phyloP scores from a whole-genome alignment of 2,888 invertebrate genomes.

The Patella pellucida region DNA sequence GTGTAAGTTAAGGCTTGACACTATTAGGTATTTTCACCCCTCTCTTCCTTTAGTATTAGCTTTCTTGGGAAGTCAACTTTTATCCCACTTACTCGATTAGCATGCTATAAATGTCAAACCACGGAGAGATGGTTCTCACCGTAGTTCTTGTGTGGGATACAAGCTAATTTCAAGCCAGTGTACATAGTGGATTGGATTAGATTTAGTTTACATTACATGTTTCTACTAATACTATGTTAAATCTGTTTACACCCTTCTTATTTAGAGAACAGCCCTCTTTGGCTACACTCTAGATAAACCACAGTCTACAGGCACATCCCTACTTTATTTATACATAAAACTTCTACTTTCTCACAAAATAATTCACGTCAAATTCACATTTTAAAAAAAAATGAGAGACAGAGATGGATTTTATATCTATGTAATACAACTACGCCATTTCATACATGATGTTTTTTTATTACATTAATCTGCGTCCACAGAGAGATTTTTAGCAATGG shows the following conservation, averaged over 20 bases:
- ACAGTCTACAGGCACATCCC: not conserved
- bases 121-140: not conserved
- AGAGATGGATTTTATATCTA: too few relatives aligned
- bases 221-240: constrained; percentile 24
- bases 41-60: constrained; percentile 11
- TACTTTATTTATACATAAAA: too few relatives aligned
- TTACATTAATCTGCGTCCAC: too few relatives aligned
- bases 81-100: constrained; percentile 12
- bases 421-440: too few relatives aligned
- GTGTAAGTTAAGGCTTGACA: constrained; percentile 7
- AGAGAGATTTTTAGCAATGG: too few relatives aligned
- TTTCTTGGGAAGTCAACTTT: constrained; percentile 19
- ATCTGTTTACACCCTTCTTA: constrained; percentile 28
- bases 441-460: too few relatives aligned
- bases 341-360: too few relatives aligned
- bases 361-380: too few relatives aligned
- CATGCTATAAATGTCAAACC: constrained; percentile 20
- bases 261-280: constrained; percentile 24
- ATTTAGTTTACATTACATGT: constrained; percentile 22
- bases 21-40: constrained; percentile 1
- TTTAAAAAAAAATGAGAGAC: too few relatives aligned
- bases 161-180: constrained; percentile 21
- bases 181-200: constrained; percentile 22
- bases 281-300: not conserved
- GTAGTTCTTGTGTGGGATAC: constrained; percentile 18